phyloP scores from a whole-genome alignment of 2,888 invertebrate genomes.

The Lomographa bimaculata region DNA sequence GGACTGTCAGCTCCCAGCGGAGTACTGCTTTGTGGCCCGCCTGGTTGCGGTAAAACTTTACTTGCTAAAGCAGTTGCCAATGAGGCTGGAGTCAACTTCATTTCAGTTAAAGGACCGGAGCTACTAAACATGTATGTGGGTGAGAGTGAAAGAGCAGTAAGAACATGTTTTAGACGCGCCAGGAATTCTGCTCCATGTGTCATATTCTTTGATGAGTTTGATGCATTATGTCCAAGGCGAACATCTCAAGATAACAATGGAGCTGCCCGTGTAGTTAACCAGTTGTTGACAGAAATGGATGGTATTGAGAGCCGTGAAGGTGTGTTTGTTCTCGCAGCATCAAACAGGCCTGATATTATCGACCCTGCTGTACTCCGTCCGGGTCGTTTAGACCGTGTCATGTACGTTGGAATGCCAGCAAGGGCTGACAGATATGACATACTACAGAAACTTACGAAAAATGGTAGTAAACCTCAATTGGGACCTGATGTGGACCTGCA shows the following conservation, averaged over 20 bases:
- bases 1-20: constrained; percentile 94
- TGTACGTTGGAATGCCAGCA: constrained; percentile 95
- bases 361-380: constrained; percentile 96
- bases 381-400: constrained; percentile 94
- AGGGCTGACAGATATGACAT: constrained; percentile 93
- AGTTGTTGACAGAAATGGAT: constrained; percentile 99
- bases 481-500: constrained; percentile 90
- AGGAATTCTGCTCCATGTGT: constrained; percentile 98
- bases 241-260: constrained; percentile 89
- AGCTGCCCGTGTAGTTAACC: constrained; percentile 96
- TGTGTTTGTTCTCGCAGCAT: constrained; percentile 97
- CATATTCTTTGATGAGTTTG: constrained; percentile 99
- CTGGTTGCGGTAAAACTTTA: constrained; percentile 98
- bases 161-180: constrained; percentile 97
- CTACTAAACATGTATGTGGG: constrained; percentile 99
- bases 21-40: constrained; percentile 97
- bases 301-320: constrained; percentile 95
- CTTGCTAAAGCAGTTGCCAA: constrained; percentile 99
- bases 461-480: constrained; percentile 91
- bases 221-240: constrained; percentile 96
- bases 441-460: constrained; percentile 94
- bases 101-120: constrained; percentile 99
- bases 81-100: constrained; percentile 99
- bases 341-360: constrained; percentile 97
- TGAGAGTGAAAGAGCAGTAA: constrained; percentile 98